Evolutionary conservation across 2,797 vertebrate genomes (phyloP), one percentile per base, ranked within the genome.

Genomic region (Acanthurus leucopareius): DNA sequence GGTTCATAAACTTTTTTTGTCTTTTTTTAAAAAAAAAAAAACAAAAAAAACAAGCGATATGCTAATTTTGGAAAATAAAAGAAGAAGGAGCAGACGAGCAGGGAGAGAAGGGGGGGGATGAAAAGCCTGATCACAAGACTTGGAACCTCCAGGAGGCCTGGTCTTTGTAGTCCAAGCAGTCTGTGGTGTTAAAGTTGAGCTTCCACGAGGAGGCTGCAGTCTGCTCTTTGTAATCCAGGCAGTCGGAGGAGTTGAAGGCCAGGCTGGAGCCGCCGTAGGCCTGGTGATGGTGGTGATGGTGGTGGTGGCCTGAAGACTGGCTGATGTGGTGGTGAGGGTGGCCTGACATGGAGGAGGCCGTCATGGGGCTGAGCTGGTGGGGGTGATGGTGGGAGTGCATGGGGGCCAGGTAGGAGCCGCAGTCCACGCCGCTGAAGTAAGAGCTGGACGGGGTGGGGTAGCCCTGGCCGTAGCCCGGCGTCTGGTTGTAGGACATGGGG

Each of bases 151-250:
- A 99, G 66, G 98, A 98, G 14, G 97, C 95, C 95, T 99, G 98
- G 95, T 99, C 98, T 94, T 99, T 99, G 96, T 99, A 99, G 97
- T 99, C 98, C 92, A 99, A 97, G 94, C 98, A 99, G 94, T 99
- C 98, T n/a, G 97, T 95, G 61, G 98, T 94, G 88, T 98, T 99
- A 93, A 99, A 99, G 96, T 99, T 99, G 95, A 99, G 97, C 92
- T 99, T 99, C 98, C 98, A 99, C 19, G 98, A 97, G 78, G 98
- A 95, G 15, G 97, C 94, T 17, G 93, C 93, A 0, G 95, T 95
- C 69, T 98, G 97, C 89, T 99, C 98, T 96, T 99, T 99, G 96
- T 99, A 99, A 97, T 99, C 98, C 97, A 99, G 97, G 95, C 98
- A 99, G 95, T 99, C 98, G 35, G 97, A 96, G 63, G 98, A 97